Conservation (phyloP, 2,113 vertebrate species). For the Coptodon bakossiorum region DNA sequence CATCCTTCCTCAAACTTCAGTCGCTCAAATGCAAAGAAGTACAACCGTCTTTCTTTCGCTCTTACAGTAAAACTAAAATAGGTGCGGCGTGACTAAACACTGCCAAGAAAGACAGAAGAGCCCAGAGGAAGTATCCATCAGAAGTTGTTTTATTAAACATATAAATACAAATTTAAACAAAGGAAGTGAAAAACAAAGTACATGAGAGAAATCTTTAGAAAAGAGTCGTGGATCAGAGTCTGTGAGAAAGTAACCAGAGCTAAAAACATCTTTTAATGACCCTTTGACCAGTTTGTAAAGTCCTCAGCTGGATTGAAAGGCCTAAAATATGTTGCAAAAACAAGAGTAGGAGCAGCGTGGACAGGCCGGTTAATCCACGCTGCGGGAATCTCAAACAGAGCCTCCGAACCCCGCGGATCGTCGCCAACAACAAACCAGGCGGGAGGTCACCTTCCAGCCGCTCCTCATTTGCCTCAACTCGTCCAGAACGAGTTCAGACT, state of each 20-base stretch:
- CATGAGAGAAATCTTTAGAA: conserved; percentile 21
- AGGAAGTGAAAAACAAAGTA: conserved; percentile 41
- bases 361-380: neutral
- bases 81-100: neutral
- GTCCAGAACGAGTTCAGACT: neutral
- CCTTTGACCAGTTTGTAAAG: neutral
- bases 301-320: neutral
- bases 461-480: neutral
- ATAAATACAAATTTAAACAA: conserved; percentile 68
- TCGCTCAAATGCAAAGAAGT: neutral
- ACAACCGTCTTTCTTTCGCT: neutral
- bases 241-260: neutral
- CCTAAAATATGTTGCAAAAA: neutral
- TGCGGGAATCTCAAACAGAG: neutral
- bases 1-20: conserved; percentile 27
- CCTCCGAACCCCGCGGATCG: neutral
- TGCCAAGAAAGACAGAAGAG: neutral
- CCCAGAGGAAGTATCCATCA: conserved; percentile 11
- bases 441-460: neutral
- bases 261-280: neutral
- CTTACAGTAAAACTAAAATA: neutral
- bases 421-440: neutral
- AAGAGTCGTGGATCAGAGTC: neutral
- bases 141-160: conserved; percentile 60
- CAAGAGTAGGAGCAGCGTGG: neutral